A percentile compares a stretch with the other conserved stretches of the same genome.
phyloP scores from a whole-genome alignment of 1,140 invertebrate genomes.

The Macrobrachium nipponense region DNA sequence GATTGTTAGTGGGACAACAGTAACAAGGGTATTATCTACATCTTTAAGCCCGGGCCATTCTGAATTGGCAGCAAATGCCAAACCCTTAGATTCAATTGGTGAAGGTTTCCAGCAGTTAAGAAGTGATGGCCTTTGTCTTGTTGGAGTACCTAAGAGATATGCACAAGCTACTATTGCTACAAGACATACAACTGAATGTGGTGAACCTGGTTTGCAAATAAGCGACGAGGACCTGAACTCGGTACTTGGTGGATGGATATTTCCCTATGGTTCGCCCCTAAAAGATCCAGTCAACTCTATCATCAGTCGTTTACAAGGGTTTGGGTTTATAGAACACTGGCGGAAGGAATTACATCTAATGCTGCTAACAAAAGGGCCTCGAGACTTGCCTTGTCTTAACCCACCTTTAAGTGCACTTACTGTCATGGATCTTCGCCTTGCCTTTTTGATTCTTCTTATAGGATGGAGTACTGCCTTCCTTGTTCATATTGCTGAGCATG shows the following conservation, averaged over 20 bases:
- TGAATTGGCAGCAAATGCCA: slow-evolving; percentile 17
- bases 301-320: slow-evolving; percentile 52
- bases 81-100: slow-evolving; percentile 36
- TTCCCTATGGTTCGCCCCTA: slow-evolving; percentile 36
- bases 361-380: slow-evolving; percentile 27
- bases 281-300: slow-evolving; percentile 41
- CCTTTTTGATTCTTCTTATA: slow-evolving; percentile 42
- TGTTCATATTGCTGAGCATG: slow-evolving; percentile 25
- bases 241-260: slow-evolving; percentile 58
- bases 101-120: slow-evolving; percentile 50
- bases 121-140: slow-evolving; percentile 44
- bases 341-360: slow-evolving; percentile 39
- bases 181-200: slow-evolving; percentile 53
- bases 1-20: slow-evolving; percentile 56
- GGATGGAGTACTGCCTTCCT: slow-evolving; percentile 42
- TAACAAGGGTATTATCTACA: slow-evolving; percentile 28
- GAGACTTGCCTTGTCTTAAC: slow-evolving; percentile 53
- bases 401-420: slow-evolving; percentile 44
- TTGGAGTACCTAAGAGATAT: slow-evolving; percentile 59
- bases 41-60: slow-evolving; percentile 20
- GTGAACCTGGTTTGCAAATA: slow-evolving; percentile 55
- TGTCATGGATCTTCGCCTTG: slow-evolving; percentile 45
- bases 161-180: slow-evolving; percentile 52
- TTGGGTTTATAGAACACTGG: slow-evolving; percentile 56
- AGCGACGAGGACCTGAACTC: slow-evolving; percentile 53